A percentile compares a stretch with the other conserved stretches of the same genome.
Evolutionary conservation across 2,113 vertebrate species (phyloP).

Genomic region (Megaleporinus macrocephalus): DNA sequence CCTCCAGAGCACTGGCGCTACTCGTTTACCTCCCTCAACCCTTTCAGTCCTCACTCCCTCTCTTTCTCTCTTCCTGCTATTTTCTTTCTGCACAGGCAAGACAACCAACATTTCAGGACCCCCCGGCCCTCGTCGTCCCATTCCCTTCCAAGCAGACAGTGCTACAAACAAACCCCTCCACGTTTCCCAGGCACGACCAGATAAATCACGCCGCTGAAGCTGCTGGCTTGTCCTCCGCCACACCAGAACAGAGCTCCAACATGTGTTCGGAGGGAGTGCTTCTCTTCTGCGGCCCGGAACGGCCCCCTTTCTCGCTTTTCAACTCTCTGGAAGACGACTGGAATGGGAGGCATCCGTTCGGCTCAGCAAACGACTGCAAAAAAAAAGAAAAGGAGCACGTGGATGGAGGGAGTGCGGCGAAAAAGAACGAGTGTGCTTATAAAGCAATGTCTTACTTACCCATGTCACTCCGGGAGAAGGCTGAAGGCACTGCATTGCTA

Average conservation of each 20-base stretch:
- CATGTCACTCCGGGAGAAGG: neutral
- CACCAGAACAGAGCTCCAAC: slow-evolving; percentile 1
- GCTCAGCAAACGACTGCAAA: neutral
- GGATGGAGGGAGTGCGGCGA: neutral
- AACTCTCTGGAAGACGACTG: slow-evolving; percentile 30
- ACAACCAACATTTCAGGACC: slow-evolving; percentile 23
- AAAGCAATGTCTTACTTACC: neutral
- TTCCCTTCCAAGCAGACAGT: neutral
- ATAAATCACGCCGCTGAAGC: neutral
- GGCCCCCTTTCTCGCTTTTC: neutral
- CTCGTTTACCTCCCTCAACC: slow-evolving; percentile 62
- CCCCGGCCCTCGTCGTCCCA: neutral
- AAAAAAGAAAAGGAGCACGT: neutral
- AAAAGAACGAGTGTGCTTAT: neutral
- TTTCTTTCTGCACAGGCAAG: slow-evolving; percentile 37
- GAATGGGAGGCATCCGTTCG: neutral
- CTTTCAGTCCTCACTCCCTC: slow-evolving; percentile 65
- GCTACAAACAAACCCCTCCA: neutral
- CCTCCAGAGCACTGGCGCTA: slow-evolving; percentile 61
- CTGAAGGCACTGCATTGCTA: neutral
- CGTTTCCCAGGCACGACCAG: neutral
- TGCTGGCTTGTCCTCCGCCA: neutral
- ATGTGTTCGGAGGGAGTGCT: neutral
- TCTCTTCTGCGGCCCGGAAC: neutral
- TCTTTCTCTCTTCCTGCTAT: slow-evolving; percentile 56